Evolutionary conservation across 1,140 invertebrate genomes (phyloP), one percentile per base, ranked within the genome.

Genomic region (Achatina immaculata): DNA sequence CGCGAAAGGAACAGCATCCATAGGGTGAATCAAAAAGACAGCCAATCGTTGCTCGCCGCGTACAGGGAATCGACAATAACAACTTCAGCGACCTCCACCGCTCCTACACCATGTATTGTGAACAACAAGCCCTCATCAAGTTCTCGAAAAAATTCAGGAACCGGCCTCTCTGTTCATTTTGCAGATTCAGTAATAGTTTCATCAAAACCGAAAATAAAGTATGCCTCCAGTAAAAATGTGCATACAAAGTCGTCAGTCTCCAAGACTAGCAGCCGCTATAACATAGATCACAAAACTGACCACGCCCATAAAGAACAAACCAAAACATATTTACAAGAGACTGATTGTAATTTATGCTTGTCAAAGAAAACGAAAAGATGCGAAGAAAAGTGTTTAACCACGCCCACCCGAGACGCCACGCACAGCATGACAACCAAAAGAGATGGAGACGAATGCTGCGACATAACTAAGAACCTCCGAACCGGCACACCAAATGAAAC

Each of bases 121-220:
- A 72, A 69, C 69, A 14, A 36, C 31, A 28, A 58, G 38, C 31
- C 71, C 11, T 31, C 66, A 7, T 28, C 78, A 36, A 51, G 81
- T 45, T 19, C 62, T 45, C 62, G 58, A 36, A 68, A 51, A 42
- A 65, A 80, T 24, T 28, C 9, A 19, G 45, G 7, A 16, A 21
- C 42, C 28, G 31, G 11, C 16, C 58, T 72, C 19, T 71, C 78
- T 4, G 68, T 80, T 45, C 66, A 40, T 31, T 80, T 80, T n/a
- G 36, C 42, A 1, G 68, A 80, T 9, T n/a, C 68, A 3, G 40
- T 45, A 45, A n/a, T 42, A 43, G 19, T 3, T 40, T 36, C 58
- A 7, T 38, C 58, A 31, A 73, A 31, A 28, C 11, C 11, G 31
- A 73, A 40, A 73, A 2, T 48, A 42, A 43, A 34, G 36, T 24